Base-by-base conservation (phyloP, 2,797 vertebrate genomes). In the Phalloptychus januarius region DNA sequence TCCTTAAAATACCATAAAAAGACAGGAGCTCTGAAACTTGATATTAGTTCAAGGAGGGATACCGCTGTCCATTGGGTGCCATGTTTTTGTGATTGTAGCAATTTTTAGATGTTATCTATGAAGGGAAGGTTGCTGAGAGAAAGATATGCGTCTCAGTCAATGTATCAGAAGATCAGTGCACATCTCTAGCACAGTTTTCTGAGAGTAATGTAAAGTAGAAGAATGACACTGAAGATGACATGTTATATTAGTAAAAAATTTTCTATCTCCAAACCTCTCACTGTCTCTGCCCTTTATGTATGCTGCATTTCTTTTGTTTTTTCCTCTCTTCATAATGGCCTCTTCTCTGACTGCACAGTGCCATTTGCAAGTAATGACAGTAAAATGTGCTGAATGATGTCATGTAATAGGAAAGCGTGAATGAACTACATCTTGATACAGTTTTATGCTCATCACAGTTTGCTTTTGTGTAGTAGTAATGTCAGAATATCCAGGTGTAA, bases 331-430 rank as follows among this genome's bases (percentile, higher is more conserved):
- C 44, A 45, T 45, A 74, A 25, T 36, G 16, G 50, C 61, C 40
- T 63, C 71, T 56, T 61, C 71, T 69, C 73, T 50, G 63, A 80
- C 77, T 85, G 83, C 78, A 82, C 85, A 74, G 83, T 83, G 81
- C 77, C 45, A 80, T 86, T 90, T 79, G 46, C 74, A 83, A 89
- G 86, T 82, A 91, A 84, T 84, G 85, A 89, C 83, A 85, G 83
- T 88, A 86, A 93, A 92, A 92, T 82, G 88, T 79, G 78, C 78
- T 87, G 89, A 91, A 85, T 82, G 84, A 84, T 48, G 88, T 93
- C 92, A 91, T 80, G 81, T 89, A 92, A 91, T 38, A 20, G 79
- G 75, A 82, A 83, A 69, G 79, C 85, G 79, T 89, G 74, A 84
- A 77, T 84, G 79, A 79, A 84, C 65, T 72, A 25, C 33, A 79